phyloP scores from a whole-genome alignment of 2,797 vertebrate species.

The Scolopax bukidnonensis region DNA sequence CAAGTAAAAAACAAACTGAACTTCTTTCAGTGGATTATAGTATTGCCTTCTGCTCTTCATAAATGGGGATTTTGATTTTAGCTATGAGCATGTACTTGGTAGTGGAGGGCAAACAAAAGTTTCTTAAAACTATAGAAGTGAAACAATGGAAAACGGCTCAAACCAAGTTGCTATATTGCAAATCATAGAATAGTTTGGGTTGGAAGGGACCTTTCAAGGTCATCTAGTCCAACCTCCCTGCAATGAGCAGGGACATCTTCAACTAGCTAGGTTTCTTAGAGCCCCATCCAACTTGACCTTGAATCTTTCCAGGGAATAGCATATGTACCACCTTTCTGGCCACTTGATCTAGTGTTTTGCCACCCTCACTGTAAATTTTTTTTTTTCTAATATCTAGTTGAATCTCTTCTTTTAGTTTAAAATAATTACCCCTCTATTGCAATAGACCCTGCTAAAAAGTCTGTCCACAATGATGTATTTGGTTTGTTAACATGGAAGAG shows the following conservation, averaged over 20 bases:
- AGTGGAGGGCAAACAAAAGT: background rate
- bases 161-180: background rate
- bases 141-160: background rate
- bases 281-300: accelerated
- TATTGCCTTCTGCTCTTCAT: background rate
- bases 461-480: background rate
- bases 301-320: background rate
- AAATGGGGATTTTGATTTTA: background rate
- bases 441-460: background rate
- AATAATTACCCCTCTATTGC: accelerated
- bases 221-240: background rate
- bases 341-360: background rate
- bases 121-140: background rate
- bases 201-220: background rate
- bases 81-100: background rate
- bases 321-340: background rate
- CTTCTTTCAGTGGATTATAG: background rate
- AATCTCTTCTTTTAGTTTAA: background rate
- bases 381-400: background rate
- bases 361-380: accelerated
- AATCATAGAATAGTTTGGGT: background rate
- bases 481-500: background rate
- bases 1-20: background rate
- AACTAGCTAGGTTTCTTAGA: background rate
- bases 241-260: accelerated